phyloP scores from a whole-genome alignment of 2,113 vertebrate species.

The Paracanthobrama guichenoti region DNA sequence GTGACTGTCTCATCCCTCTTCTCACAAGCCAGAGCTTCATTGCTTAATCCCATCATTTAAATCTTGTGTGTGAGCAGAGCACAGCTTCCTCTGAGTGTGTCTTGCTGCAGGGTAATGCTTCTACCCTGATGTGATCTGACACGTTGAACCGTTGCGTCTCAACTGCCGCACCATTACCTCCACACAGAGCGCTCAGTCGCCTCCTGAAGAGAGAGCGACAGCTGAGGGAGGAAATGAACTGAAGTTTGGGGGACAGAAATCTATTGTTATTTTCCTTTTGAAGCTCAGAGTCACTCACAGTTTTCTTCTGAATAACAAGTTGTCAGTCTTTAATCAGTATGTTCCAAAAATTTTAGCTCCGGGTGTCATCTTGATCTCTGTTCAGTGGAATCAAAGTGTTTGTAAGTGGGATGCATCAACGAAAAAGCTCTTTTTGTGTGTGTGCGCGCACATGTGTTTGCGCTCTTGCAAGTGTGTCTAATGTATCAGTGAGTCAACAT shows the following conservation, averaged over 20 bases:
- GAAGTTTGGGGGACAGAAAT: conserved; percentile 29
- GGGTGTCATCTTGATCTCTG: conserved; percentile 36
- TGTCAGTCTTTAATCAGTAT: conserved; percentile 30
- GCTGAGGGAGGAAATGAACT: background rate
- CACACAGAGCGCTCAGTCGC: conserved; percentile 5
- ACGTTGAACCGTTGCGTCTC: conserved; percentile 39
- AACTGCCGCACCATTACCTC: conserved; percentile 44
- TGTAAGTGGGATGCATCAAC: conserved; percentile 24
- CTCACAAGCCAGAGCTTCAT: conserved; percentile 10
- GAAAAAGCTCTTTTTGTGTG: conserved; percentile 10
- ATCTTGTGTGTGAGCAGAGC: conserved; percentile 5
- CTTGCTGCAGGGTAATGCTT: conserved; percentile 42
- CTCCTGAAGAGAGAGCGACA: background rate
- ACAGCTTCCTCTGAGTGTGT: conserved; percentile 20
- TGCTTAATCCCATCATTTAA: conserved; percentile 38
- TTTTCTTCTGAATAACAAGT: conserved; percentile 5
- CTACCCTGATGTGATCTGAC: conserved; percentile 43
- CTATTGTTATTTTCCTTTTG: conserved; percentile 18
- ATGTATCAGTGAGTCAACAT: conserved; percentile 54
- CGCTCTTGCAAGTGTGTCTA: conserved; percentile 33
- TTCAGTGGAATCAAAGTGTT: conserved; percentile 29
- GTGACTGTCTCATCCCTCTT: conserved; percentile 28
- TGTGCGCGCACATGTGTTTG: background rate
- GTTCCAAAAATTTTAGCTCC: background rate
- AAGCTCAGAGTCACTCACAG: background rate